Evolutionary conservation across 2,888 invertebrate species (phyloP).

Genomic region (Heteropelma amictum): DNA sequence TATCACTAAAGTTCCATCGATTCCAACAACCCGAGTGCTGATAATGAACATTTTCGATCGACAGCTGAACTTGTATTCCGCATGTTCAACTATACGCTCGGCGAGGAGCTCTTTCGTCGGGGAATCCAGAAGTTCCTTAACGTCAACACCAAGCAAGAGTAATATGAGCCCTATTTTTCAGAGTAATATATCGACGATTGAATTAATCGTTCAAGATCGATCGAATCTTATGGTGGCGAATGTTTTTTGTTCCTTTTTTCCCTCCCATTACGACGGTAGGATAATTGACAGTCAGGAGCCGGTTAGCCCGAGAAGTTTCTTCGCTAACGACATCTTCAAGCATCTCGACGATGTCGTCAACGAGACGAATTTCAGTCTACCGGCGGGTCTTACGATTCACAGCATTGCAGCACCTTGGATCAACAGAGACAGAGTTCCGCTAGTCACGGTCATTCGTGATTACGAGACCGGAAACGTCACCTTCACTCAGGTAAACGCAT

Average conservation of each 20-base stretch:
- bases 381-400: slow-evolving; percentile 81
- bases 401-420: slow-evolving; percentile 91
- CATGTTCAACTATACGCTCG: slow-evolving; percentile 93
- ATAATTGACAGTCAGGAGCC: slow-evolving; percentile 33
- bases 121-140: slow-evolving; percentile 86
- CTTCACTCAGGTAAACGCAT: slow-evolving; percentile 82
- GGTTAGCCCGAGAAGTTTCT: slow-evolving; percentile 81
- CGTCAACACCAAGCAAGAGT: slow-evolving; percentile 25
- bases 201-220: neutral
- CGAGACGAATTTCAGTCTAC: slow-evolving; percentile 78
- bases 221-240: neutral
- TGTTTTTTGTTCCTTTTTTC: neutral
- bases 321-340: slow-evolving; percentile 89
- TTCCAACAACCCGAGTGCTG: neutral
- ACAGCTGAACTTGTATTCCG: slow-evolving; percentile 87
- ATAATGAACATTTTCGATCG: neutral
- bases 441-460: slow-evolving; percentile 85
- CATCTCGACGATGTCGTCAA: slow-evolving; percentile 85
- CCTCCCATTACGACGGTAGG: neutral
- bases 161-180: slow-evolving; percentile 27
- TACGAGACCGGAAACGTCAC: slow-evolving; percentile 82
- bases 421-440: slow-evolving; percentile 87
- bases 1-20: neutral
- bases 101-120: slow-evolving; percentile 86
- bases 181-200: slow-evolving; percentile 7